Percentiles rank a stretch among this genome's conserved stretches.
Conservation (phyloP, 2,797 vertebrate species). For the Heterohyrax brucei region DNA sequence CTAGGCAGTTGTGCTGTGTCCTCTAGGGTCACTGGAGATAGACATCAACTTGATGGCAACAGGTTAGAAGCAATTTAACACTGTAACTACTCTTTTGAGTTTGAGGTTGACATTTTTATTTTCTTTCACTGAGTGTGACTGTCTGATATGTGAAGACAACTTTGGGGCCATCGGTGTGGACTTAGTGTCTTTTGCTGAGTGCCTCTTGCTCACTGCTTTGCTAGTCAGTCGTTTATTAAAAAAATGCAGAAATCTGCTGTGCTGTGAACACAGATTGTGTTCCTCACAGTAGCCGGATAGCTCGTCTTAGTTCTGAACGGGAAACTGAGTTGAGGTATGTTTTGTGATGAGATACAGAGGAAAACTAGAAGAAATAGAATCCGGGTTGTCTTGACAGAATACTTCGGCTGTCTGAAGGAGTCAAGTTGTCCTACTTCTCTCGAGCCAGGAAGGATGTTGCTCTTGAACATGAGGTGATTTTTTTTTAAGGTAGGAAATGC, state of each 20-base stretch:
- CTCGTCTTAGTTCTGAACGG: constrained; percentile 24
- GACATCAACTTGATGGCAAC: too few relatives aligned
- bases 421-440: background rate
- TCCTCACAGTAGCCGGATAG: background rate
- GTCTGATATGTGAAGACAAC: background rate
- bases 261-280: rapidly evolving
- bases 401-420: background rate
- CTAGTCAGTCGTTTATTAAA: background rate
- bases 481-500: constrained; percentile 38
- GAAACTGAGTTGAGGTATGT: background rate
- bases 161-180: background rate
- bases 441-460: background rate
- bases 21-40: too few relatives aligned
- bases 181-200: background rate
- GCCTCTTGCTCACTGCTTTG: background rate
- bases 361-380: background rate
- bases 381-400: background rate
- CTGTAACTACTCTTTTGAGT: background rate
- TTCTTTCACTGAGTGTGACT: background rate
- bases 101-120: constrained; percentile 32
- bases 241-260: background rate
- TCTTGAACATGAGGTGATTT: background rate
- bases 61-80: background rate
- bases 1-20: too few relatives aligned
- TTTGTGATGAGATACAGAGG: constrained; percentile 6